Percentiles rank a stretch among this genome's conserved stretches.
Conservation (phyloP, 2,888 invertebrate species). For the Pristionchus fissidentatus region DNA sequence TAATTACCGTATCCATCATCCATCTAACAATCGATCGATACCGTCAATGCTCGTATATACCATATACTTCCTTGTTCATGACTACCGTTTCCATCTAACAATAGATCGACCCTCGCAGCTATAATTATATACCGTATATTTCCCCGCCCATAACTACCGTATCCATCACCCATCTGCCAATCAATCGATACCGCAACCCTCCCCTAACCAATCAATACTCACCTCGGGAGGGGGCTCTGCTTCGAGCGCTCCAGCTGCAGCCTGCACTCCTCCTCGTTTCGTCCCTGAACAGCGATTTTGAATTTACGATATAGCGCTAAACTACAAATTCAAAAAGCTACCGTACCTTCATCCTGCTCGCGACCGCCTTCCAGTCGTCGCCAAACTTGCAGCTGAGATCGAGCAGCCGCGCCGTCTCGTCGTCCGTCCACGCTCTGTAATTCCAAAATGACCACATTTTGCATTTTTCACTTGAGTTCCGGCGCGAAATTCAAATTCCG, state of each 20-base stretch:
- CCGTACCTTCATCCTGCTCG: slow-evolving; percentile 23
- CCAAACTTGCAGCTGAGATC: background rate
- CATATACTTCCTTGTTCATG: background rate
- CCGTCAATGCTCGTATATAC: background rate
- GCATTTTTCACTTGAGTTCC: background rate
- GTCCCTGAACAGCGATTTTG: slow-evolving; percentile 47
- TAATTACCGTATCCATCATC: background rate
- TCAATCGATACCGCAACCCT: background rate
- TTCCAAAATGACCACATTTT: too few relatives aligned
- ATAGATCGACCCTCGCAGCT: background rate
- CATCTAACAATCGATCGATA: background rate
- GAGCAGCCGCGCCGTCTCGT: slow-evolving; percentile 39
- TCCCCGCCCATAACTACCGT: background rate
- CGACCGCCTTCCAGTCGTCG: slow-evolving; percentile 36
- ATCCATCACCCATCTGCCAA: background rate
- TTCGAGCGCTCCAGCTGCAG: slow-evolving; percentile 38
- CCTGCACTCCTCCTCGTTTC: slow-evolving; percentile 51
- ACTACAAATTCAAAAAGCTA: background rate
- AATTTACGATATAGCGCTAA: background rate
- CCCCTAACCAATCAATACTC: background rate
- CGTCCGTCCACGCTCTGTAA: slow-evolving; percentile 43
- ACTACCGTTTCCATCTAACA: background rate
- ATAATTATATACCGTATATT: background rate
- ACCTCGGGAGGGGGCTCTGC: background rate
- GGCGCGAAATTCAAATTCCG: background rate